Evolutionary conservation across 1,140 invertebrate genomes (phyloP).

Genomic region (Cephus cinctus): DNA sequence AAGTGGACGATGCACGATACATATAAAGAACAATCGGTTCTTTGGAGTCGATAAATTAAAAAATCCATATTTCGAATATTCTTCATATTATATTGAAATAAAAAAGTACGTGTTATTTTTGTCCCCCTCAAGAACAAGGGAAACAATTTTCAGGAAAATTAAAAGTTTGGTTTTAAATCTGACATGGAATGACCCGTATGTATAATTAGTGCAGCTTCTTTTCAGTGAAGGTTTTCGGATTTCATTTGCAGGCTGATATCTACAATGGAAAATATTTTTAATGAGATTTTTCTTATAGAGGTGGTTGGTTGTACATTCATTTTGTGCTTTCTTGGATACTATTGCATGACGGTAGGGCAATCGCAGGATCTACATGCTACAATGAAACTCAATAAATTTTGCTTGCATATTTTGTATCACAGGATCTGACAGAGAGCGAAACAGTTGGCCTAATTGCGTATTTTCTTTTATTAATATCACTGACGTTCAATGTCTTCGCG

Average conservation of each 20-base stretch:
- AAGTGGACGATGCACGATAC: too few relatives aligned
- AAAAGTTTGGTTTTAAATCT: too few relatives aligned
- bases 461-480: constrained; percentile 19
- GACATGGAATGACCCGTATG: too few relatives aligned
- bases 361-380: not conserved
- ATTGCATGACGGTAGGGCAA: not conserved
- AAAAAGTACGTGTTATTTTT: too few relatives aligned
- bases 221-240: constrained; percentile 5
- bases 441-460: constrained; percentile 11
- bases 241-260: not conserved
- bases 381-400: constrained; percentile 4
- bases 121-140: too few relatives aligned
- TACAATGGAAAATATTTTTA: constrained; percentile 4
- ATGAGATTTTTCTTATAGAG: constrained; percentile 1
- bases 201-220: not conserved
- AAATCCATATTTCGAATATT: too few relatives aligned
- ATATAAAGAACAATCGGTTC: too few relatives aligned
- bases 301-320: not conserved
- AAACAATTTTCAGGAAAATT: too few relatives aligned
- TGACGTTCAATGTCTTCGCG: constrained; percentile 34
- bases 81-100: too few relatives aligned
- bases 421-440: not conserved
- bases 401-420: constrained; percentile 4
- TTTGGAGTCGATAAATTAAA: too few relatives aligned
- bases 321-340: not conserved